Conservation (phyloP, 1,140 invertebrate species). For the Megalonaias nervosa region DNA sequence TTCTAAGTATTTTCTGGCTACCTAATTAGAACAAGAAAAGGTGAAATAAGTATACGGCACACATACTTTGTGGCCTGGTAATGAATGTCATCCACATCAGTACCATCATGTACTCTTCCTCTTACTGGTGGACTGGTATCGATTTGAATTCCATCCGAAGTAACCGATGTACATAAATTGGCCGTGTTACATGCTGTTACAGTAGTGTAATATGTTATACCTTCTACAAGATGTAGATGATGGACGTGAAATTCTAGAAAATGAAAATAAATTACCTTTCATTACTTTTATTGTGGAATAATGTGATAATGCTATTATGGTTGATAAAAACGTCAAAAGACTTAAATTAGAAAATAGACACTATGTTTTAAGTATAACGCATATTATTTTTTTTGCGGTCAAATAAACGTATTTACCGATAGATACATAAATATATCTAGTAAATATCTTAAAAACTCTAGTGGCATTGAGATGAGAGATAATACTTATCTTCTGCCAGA, state of each 20-base stretch:
- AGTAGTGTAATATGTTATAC: conserved; percentile 47
- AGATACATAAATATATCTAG: no score
- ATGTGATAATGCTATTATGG: no score
- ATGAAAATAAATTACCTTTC: no score
- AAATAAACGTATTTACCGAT: no score
- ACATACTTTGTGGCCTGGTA: conserved; percentile 40
- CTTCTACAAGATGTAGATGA: conserved; percentile 32
- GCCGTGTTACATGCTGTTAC: conserved; percentile 53
- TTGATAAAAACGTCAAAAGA: no score
- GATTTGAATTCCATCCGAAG: conserved; percentile 52
- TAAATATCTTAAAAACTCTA: no score
- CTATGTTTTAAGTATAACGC: no score
- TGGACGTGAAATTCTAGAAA: conserved; percentile 35
- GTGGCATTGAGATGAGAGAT: no score
- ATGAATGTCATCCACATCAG: conserved; percentile 33
- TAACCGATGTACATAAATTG: conserved; percentile 35
- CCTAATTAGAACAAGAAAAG: not conserved
- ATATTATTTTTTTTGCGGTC: no score
- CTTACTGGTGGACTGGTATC: conserved; percentile 44
- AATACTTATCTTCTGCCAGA: no score
- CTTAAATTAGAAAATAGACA: no score
- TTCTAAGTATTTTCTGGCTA: not conserved
- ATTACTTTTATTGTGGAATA: no score
- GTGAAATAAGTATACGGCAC: not conserved
- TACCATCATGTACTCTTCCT: conserved; percentile 46